Evolutionary conservation across 2,797 vertebrate genomes (phyloP).

Genomic region (Acanthis flammea): DNA sequence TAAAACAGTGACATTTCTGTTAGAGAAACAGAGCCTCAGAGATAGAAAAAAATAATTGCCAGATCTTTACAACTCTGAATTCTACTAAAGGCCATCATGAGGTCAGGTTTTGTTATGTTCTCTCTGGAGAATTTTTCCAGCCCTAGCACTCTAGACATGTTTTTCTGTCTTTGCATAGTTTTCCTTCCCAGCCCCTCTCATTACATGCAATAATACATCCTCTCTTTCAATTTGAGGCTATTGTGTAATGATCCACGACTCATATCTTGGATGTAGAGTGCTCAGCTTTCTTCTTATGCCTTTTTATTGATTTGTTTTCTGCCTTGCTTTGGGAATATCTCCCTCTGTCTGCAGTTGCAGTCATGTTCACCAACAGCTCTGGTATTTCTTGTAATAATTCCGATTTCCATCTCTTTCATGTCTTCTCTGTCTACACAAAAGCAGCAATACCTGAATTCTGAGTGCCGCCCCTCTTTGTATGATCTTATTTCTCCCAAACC

Average conservation of each 20-base stretch:
- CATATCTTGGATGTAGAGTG: not conserved
- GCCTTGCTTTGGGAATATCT: not conserved
- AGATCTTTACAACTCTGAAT: not conserved
- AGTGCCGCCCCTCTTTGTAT: not conserved
- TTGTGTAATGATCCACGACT: not conserved
- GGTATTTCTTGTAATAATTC: not conserved
- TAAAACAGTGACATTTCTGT: not conserved
- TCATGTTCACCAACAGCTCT: not conserved
- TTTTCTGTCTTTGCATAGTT: not conserved
- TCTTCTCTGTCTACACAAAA: not conserved
- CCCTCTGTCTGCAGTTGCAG: not conserved
- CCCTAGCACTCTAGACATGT: not conserved
- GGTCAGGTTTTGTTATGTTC: not conserved
- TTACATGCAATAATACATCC: not conserved
- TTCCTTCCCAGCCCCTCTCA: not conserved
- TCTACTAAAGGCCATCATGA: not conserved
- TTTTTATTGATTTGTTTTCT: fast-evolving
- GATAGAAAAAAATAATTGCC: not conserved
- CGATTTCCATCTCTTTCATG: not conserved
- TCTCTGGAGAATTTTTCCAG: not conserved
- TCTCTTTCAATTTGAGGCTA: not conserved
- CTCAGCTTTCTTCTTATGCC: not conserved
- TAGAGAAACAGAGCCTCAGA: not conserved
- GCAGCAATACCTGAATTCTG: not conserved
- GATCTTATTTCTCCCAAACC: not conserved